These are phyloP conservation scores for Drosophila rubida DNA, from an alignment of 2,888 invertebrate species.

Conservation along the genomic window DNA sequence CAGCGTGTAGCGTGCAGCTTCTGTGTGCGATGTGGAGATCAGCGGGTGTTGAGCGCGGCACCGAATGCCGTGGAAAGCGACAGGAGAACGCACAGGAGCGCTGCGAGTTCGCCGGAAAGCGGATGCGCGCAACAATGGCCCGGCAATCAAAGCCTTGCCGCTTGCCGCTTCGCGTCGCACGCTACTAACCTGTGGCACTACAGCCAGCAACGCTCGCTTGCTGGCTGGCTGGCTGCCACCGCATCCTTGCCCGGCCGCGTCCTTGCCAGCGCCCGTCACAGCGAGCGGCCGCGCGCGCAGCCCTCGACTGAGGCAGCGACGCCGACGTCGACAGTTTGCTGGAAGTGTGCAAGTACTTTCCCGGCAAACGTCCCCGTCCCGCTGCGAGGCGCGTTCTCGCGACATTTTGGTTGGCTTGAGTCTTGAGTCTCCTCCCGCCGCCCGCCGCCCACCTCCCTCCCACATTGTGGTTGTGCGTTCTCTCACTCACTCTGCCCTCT, in stretches of 20 bases:
- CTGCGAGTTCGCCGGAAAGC: constrained; percentile 52
- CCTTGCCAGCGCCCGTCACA: constrained; percentile 55
- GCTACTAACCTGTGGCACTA: constrained; percentile 65
- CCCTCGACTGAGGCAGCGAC: constrained; percentile 13
- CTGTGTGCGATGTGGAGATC: constrained; percentile 54
- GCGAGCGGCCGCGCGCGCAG: constrained; percentile 71
- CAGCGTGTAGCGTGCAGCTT: constrained; percentile 35
- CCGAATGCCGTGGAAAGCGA: constrained; percentile 63
- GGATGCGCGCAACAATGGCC: constrained; percentile 11
- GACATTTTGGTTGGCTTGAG: constrained; percentile 74
- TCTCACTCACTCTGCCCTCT: neutral
- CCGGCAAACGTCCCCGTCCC: constrained; percentile 39
- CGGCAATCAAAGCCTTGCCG: constrained; percentile 37
- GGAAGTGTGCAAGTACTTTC: constrained; percentile 65
- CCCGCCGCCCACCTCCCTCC: neutral
- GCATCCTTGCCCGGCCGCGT: constrained; percentile 22
- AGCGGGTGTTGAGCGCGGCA: constrained; percentile 60
- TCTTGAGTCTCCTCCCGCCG: constrained; percentile 13
- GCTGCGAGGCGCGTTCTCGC: constrained; percentile 73
- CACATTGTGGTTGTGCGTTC: constrained; percentile 45
- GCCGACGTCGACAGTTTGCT: constrained; percentile 39
- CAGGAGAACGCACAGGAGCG: constrained; percentile 44
- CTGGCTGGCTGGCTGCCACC: too few species aligned
- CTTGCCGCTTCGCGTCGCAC: constrained; percentile 57
- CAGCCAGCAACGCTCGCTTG: too few species aligned